These are phyloP conservation scores for Cephalopachus bancanus DNA, from an alignment of 2,797 vertebrate species.

Conservation along the genomic window DNA sequence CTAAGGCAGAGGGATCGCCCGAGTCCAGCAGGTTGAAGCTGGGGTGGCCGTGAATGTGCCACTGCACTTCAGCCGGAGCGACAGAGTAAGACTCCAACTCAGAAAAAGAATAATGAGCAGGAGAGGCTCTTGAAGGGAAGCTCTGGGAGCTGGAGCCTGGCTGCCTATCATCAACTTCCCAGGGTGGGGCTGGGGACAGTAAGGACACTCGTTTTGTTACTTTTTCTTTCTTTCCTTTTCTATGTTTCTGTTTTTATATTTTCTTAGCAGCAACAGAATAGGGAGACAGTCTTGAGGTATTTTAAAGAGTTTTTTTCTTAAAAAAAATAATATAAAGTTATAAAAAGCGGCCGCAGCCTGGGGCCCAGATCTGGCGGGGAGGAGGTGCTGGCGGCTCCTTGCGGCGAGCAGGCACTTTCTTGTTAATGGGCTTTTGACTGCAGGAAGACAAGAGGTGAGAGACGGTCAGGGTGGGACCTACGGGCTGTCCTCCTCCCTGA, in stretches of 20 bases:
- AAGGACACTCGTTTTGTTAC: constrained; percentile 72
- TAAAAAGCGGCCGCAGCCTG: constrained; percentile 86
- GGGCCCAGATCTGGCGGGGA: constrained; percentile 83
- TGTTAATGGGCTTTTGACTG: constrained; percentile 98
- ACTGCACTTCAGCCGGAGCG: no score
- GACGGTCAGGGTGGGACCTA: constrained; percentile 61
- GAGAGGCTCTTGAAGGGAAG: constrained; percentile 60
- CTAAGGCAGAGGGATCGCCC: no score
- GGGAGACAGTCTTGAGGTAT: constrained; percentile 96
- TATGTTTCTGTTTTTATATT: constrained; percentile 84
- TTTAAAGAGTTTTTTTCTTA: constrained; percentile 90
- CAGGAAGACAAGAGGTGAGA: constrained; percentile 85
- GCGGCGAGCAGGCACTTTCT: constrained; percentile 91
- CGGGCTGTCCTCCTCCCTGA: not conserved
- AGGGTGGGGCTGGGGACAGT: constrained; percentile 7
- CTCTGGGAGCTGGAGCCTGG: not conserved
- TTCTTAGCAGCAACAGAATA: constrained; percentile 95
- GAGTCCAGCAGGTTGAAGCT: no score
- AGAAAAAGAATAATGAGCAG: not conserved
- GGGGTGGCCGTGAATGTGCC: no score
- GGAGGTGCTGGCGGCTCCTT: constrained; percentile 84
- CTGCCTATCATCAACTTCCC: not conserved
- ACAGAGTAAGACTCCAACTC: no score
- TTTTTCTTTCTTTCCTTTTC: constrained; percentile 76
- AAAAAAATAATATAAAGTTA: constrained; percentile 89